Evolutionary conservation across 2,888 invertebrate genomes (phyloP).

Genomic region (Lycaena phlaeas): DNA sequence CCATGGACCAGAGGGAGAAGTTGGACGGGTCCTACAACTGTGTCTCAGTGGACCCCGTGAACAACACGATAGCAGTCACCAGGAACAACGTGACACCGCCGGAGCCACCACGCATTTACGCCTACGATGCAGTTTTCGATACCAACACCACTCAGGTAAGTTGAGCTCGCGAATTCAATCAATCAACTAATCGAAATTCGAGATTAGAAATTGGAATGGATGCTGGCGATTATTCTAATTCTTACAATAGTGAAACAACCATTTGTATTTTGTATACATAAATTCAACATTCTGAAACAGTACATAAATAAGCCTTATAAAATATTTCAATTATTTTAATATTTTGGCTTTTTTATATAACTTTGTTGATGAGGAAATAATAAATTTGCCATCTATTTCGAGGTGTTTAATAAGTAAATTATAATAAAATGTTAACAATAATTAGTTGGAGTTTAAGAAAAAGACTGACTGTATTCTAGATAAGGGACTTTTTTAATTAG

Average conservation of each 20-base stretch:
- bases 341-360: too few species aligned
- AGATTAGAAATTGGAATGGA: background rate
- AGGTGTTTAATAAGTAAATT: too few species aligned
- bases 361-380: too few species aligned
- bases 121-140: constrained; percentile 96
- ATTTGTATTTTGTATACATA: background rate
- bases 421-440: too few species aligned
- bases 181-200: background rate
- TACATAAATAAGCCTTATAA: too few species aligned
- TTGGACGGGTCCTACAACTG: constrained; percentile 80
- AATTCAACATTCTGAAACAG: too few species aligned
- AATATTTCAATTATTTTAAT: too few species aligned
- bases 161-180: background rate
- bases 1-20: constrained; percentile 90
- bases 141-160: constrained; percentile 85
- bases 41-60: constrained; percentile 82
- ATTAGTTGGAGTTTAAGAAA: too few species aligned
- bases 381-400: too few species aligned
- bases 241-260: background rate
- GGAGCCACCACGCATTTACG: constrained; percentile 90
- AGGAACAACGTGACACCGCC: constrained; percentile 80
- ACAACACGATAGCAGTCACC: constrained; percentile 83
- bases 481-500: too few species aligned
- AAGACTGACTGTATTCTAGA: too few species aligned
- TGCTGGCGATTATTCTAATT: background rate